A percentile compares a stretch with the other conserved stretches of the same genome.
phyloP scores from a whole-genome alignment of 2,113 vertebrate species.

The Hippolais icterina region DNA sequence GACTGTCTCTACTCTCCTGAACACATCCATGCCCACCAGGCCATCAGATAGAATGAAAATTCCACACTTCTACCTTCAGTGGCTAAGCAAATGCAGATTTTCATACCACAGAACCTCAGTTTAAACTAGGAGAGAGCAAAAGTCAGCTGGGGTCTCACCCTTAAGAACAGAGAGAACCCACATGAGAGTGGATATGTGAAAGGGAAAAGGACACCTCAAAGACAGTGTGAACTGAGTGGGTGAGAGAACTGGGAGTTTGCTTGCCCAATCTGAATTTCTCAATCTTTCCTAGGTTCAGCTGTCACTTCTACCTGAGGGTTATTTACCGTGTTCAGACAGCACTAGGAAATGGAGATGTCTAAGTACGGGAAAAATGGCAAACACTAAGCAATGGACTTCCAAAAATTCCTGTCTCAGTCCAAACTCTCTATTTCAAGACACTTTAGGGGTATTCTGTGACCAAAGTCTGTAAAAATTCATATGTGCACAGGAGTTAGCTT shows the following conservation, averaged over 20 bases:
- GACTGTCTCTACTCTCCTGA: neutral
- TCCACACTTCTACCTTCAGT: neutral
- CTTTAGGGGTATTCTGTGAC: neutral
- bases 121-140: neutral
- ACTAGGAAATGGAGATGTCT: neutral
- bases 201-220: neutral
- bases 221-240: constrained; percentile 16
- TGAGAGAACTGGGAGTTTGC: neutral
- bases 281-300: neutral
- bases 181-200: neutral
- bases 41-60: neutral
- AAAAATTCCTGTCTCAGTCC: neutral
- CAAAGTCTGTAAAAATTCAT: neutral
- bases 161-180: neutral
- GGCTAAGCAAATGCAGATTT: neutral
- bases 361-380: neutral
- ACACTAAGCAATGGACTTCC: neutral
- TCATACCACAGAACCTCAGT: neutral
- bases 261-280: neutral
- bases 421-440: neutral
- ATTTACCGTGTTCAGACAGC: neutral
- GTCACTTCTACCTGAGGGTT: neutral
- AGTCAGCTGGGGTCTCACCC: fast-evolving
- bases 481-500: neutral
- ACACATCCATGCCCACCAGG: fast-evolving